phyloP scores from a whole-genome alignment of 2,113 vertebrate genomes.

The Oceanodroma tethys region DNA sequence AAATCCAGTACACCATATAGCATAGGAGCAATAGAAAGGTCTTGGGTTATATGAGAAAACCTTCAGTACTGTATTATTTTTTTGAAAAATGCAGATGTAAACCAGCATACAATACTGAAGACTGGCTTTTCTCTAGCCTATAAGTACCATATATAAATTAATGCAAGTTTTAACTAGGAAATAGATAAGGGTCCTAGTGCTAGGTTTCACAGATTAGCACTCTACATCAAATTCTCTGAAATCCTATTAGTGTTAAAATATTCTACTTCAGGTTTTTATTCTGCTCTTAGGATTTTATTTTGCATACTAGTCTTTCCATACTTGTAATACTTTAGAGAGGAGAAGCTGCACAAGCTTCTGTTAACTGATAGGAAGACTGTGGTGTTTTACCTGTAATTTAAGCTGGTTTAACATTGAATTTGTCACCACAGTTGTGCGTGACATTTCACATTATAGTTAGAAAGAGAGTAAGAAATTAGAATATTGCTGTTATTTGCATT shows the following conservation, averaged over 20 bases:
- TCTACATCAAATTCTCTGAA: not conserved
- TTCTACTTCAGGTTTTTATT: not conserved
- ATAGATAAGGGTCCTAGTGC: not conserved
- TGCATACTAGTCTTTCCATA: not conserved
- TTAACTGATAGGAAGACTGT: not conserved
- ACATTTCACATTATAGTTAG: not conserved
- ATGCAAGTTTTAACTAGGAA: not conserved
- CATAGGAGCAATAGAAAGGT: not conserved
- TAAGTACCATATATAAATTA: not conserved
- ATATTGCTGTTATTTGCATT: not conserved
- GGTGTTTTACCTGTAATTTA: not conserved
- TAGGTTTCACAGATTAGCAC: not conserved
- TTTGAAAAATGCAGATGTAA: not conserved
- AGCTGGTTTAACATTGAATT: not conserved
- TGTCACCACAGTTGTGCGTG: not conserved
- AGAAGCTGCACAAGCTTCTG: not conserved
- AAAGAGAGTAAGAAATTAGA: not conserved
- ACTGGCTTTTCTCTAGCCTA: not conserved
- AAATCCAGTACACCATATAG: not conserved
- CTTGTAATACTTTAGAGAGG: not conserved
- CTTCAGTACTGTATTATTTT: not conserved
- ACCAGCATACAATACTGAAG: not conserved
- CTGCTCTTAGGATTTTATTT: not conserved
- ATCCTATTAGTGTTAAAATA: not conserved
- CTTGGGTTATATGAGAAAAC: not conserved